phyloP scores from a whole-genome alignment of 2,797 vertebrate species.

The Cyclopterus lumpus region DNA sequence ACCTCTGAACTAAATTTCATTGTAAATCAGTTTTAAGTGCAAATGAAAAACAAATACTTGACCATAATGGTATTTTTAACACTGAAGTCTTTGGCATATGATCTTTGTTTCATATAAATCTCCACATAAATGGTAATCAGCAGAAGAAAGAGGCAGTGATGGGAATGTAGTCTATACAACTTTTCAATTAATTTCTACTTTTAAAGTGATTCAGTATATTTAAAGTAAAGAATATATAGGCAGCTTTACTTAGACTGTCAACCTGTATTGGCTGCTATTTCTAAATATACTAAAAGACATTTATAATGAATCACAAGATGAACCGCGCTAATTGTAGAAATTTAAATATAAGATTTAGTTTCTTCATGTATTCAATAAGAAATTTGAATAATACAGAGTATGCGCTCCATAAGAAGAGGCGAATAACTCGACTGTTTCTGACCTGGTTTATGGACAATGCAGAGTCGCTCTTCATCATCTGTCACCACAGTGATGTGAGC shows the following conservation, averaged over 20 bases:
- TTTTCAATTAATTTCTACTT: neutral
- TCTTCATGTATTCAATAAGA: neutral
- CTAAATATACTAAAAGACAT: neutral
- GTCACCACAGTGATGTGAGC: constrained; percentile 90
- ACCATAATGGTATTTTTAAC: neutral
- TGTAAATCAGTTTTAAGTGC: neutral
- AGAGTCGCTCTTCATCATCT: constrained; percentile 90
- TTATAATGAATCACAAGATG: neutral
- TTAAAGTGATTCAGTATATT: neutral
- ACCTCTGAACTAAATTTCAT: neutral
- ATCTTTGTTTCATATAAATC: neutral
- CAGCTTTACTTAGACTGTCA: neutral
- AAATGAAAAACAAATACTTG: neutral
- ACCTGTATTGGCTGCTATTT: neutral
- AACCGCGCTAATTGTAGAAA: neutral
- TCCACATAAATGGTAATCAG: neutral
- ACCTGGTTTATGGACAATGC: constrained; percentile 95
- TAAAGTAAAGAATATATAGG: neutral
- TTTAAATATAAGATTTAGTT: neutral
- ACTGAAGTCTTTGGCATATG: too few species aligned
- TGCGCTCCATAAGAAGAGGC: neutral
- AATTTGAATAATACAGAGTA: neutral
- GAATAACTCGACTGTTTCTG: constrained; percentile 30
- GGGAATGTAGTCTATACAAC: neutral
- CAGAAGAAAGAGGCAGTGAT: neutral